These are phyloP conservation scores for Patiria pectinifera DNA, from an alignment of 53 echinoderm and acorn worm species.

Conservation along the genomic window DNA sequence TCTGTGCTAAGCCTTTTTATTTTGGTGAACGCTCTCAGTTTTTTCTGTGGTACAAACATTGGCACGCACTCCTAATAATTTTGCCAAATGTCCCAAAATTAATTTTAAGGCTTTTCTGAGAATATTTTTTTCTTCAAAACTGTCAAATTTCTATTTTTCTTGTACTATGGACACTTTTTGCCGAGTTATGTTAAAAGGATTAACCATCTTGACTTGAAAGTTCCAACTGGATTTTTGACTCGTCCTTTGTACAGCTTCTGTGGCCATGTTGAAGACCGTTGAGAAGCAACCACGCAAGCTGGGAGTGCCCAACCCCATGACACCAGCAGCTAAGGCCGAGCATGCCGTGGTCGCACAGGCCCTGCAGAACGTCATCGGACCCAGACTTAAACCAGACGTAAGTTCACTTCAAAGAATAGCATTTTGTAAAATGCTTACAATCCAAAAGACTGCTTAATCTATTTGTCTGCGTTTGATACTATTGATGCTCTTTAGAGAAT, in stretches of 20 bases:
- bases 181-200: background rate
- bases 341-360: slow-evolving; percentile 98
- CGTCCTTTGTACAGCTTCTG: slow-evolving; percentile 63
- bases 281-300: slow-evolving; percentile 83
- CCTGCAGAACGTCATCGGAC: slow-evolving; percentile 92
- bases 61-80: background rate
- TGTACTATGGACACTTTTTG: background rate
- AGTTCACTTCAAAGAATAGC: slow-evolving; percentile 14
- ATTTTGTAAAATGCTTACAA: background rate
- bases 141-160: background rate
- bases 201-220: background rate
- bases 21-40: too few relatives aligned
- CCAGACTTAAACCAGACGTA: slow-evolving; percentile 95
- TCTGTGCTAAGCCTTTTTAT: too few relatives aligned
- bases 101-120: background rate
- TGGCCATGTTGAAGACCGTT: slow-evolving; percentile 90
- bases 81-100: background rate
- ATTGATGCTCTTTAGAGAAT: too few relatives aligned
- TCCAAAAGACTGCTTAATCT: too few relatives aligned
- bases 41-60: background rate
- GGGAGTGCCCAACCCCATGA: slow-evolving; percentile 88
- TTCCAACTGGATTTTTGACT: background rate
- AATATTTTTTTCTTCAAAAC: background rate
- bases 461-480: too few relatives aligned
- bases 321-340: slow-evolving; percentile 93